Conservation (phyloP, 2,113 vertebrate genomes). For the Sander lucioperca region DNA sequence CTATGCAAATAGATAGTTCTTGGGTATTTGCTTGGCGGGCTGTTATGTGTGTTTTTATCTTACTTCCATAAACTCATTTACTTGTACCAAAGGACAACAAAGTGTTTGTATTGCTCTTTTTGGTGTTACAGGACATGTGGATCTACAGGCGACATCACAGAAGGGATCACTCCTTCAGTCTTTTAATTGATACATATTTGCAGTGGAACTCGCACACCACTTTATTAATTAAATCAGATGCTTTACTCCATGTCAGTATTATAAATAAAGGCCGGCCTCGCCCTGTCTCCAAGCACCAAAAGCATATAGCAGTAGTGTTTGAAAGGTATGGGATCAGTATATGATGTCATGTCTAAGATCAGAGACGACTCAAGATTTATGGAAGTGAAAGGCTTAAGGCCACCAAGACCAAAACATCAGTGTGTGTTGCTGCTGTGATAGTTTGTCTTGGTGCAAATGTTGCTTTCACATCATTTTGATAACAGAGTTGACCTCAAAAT, state of each 20-base stretch:
- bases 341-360: background rate
- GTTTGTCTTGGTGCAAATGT: background rate
- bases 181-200: background rate
- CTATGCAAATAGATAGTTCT: background rate
- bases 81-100: background rate
- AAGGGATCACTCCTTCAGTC: background rate
- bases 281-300: background rate
- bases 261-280: background rate
- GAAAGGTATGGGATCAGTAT: background rate
- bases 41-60: background rate
- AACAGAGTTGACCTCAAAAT: constrained; percentile 1
- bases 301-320: background rate
- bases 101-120: background rate
- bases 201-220: background rate
- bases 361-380: background rate
- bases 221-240: background rate
- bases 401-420: background rate
- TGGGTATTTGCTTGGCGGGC: background rate
- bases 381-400: background rate
- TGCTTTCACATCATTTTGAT: background rate
- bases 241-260: background rate
- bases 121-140: too few species aligned
- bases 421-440: background rate
- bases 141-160: background rate
- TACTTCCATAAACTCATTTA: background rate